Conservation (phyloP, 2,113 vertebrate genomes). For the Erpornis zantholeuca region DNA sequence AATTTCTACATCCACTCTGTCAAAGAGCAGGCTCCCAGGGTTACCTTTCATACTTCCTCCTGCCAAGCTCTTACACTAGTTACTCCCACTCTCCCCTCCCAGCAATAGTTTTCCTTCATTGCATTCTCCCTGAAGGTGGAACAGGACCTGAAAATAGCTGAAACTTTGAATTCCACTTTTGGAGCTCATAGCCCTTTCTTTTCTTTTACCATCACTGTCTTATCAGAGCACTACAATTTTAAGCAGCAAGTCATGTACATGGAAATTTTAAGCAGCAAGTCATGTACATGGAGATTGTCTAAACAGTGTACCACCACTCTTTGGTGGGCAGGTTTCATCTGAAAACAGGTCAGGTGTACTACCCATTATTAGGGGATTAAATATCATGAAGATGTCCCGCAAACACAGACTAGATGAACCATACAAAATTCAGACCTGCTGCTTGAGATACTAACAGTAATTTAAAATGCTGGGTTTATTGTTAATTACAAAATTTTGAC, state of each 20-base stretch:
- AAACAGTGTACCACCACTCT: not conserved
- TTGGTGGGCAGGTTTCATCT: not conserved
- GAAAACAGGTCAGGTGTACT: not conserved
- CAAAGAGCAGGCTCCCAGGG: not conserved
- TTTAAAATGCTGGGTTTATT: not conserved
- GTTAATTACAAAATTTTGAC: not conserved
- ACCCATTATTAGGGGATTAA: not conserved
- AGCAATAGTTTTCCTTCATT: not conserved
- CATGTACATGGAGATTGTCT: not conserved
- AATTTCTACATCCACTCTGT: not conserved
- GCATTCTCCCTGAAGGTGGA: not conserved
- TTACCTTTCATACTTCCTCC: not conserved
- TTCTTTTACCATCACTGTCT: not conserved
- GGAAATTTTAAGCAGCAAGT: not conserved
- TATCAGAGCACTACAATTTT: not conserved
- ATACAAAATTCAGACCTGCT: not conserved
- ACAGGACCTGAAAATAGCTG: not conserved
- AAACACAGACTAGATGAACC: not conserved
- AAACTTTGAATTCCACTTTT: not conserved
- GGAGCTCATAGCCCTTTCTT: rapidly evolving
- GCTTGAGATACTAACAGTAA: not conserved
- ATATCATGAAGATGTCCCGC: not conserved
- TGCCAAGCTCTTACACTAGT: not conserved
- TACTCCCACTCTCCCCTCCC: not conserved
- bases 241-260: not conserved